These are phyloP conservation scores for Mystacides longicornis DNA, from an alignment of 2,888 invertebrate species.

Conservation along the genomic window DNA sequence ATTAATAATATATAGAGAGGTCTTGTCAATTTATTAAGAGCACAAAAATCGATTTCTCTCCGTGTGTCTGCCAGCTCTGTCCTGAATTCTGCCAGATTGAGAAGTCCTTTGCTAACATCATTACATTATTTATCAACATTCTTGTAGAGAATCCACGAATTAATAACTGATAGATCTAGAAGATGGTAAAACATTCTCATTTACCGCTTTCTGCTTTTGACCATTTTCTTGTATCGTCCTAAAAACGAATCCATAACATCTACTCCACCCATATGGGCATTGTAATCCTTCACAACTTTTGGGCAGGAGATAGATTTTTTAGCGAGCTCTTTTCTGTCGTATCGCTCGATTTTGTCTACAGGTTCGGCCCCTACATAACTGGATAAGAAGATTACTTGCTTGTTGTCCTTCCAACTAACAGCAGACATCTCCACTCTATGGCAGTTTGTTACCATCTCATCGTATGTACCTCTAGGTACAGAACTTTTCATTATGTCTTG, in stretches of 20 bases:
- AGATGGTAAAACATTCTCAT: constrained; percentile 25
- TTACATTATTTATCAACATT: no score
- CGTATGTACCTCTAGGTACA: constrained; percentile 32
- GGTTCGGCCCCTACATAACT: constrained; percentile 25
- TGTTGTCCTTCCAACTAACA: constrained; percentile 1
- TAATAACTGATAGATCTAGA: constrained; percentile 21
- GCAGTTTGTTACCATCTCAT: constrained; percentile 30
- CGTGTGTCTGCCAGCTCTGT: no score
- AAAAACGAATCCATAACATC: constrained; percentile 27
- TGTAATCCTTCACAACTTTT: constrained; percentile 24
- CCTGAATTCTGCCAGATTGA: no score
- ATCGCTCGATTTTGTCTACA: constrained; percentile 19
- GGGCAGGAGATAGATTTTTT: constrained; percentile 24
- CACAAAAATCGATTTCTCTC: no score
- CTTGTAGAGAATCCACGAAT: constrained; percentile 18
- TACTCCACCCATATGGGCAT: constrained; percentile 27
- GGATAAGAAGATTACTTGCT: background rate
- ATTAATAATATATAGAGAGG: no score
- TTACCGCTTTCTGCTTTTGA: constrained; percentile 25
- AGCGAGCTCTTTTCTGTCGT: constrained; percentile 20
- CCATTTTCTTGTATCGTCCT: constrained; percentile 26
- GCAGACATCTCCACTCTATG: constrained; percentile 27
- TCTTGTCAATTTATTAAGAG: no score
- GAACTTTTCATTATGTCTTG: constrained; percentile 32
- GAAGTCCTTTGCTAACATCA: no score